These are phyloP conservation scores for Phoenoteleia sp. DNA, from an alignment of 2,888 invertebrate species.

Conservation along the genomic window DNA sequence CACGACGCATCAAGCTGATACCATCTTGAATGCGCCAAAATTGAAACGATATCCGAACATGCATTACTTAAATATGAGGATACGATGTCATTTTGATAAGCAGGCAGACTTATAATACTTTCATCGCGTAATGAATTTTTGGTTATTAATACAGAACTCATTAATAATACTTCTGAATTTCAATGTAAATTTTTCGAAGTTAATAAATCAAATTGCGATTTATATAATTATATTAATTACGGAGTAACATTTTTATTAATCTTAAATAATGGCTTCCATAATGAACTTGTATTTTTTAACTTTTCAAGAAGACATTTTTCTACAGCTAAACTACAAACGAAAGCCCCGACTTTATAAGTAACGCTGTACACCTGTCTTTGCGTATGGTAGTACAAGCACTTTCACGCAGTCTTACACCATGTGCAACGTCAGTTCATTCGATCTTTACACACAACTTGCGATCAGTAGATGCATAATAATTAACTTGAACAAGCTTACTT, in stretches of 20 bases:
- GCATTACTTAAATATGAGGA: too few relatives aligned
- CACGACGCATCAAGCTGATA: slow-evolving; percentile 19
- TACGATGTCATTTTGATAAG: too few relatives aligned
- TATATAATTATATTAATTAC: too few relatives aligned
- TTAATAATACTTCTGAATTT: too few relatives aligned
- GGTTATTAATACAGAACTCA: too few relatives aligned
- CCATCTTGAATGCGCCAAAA: slow-evolving; percentile 20
- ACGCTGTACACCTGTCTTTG: slow-evolving; percentile 48
- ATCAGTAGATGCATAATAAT: slow-evolving; percentile 57
- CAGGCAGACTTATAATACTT: too few relatives aligned
- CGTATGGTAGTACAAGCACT: slow-evolving; percentile 15
- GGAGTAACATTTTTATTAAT: too few relatives aligned
- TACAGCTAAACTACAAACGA: slow-evolving; percentile 2
- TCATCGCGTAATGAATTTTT: too few relatives aligned
- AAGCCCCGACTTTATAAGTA: slow-evolving; percentile 37
- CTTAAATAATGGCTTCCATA: too few relatives aligned
- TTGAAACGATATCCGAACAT: background rate
- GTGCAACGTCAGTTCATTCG: slow-evolving; percentile 6
- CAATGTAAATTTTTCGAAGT: too few relatives aligned
- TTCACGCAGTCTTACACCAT: slow-evolving; percentile 42
- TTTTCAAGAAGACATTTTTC: slow-evolving; percentile 14
- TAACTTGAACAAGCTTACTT: slow-evolving; percentile 9
- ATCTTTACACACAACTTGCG: slow-evolving; percentile 34
- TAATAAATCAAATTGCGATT: too few relatives aligned
- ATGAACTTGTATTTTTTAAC: too few relatives aligned